Evolutionary conservation across 2,797 vertebrate genomes (phyloP), one percentile per base, ranked within the genome.

Genomic region (Protosalanx chinensis): DNA sequence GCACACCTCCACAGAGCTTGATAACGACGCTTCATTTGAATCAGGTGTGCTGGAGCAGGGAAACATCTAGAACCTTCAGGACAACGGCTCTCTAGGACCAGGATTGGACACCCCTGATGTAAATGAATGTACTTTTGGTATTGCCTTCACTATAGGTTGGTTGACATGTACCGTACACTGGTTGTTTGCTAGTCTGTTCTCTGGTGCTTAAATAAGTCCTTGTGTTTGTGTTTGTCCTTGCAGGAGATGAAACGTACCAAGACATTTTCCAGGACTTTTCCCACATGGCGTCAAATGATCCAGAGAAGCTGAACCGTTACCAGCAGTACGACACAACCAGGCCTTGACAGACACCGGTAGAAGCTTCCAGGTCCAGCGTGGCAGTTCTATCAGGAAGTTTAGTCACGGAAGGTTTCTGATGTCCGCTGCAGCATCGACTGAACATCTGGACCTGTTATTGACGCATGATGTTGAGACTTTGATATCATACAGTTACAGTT

Each of bases 221-320:
- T 5, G 23, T 13, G 30, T 46, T 20, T 13, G 4, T 35, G 61
- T 49, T 49, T 67, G 82, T 77, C 75, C 67, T 70, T 85, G 58
- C 91, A 99, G 98, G 98, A 79, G 97, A 99, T 74, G 98, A 97
- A 93, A 95, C 96, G 59, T 98, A 98, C 82, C 96, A 98, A 85
- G 97, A 99, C 87, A 99, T 99, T 86, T 99, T 99, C 86, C 95
- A 98, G 88, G 98, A 99, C 85, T 99, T 98, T 91, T 95, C 95
- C 74, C 96, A 98, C 82, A 98, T 99, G 97, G 98, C 98, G 32
- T 95, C 97, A 73, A 96, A 98, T 71, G 94, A 98, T 84, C 97
- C 97, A 1, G 97, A 98, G 80, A 98, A 97, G 90, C 90, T 99
- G 72, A 95, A 97, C 79, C 97, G 97, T 81, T 98, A 96, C 89